These are phyloP conservation scores for Diphyllodes magnificus DNA, from an alignment of 2,113 vertebrate species.

Conservation along the genomic window DNA sequence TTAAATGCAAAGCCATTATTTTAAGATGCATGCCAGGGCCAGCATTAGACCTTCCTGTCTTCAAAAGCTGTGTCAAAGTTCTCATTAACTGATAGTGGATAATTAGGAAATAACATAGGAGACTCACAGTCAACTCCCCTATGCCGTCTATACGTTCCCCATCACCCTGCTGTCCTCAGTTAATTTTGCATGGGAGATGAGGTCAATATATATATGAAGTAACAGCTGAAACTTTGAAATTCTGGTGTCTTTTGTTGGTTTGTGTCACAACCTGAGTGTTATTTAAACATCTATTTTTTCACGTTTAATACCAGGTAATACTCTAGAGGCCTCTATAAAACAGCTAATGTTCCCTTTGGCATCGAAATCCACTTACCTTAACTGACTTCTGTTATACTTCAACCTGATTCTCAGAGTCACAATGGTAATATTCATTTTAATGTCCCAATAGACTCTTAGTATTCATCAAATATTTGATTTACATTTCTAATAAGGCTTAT, in stretches of 20 bases:
- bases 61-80: background rate
- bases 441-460: conserved; percentile 73
- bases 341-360: conserved; percentile 75
- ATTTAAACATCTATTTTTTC: conserved; percentile 61
- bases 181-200: background rate
- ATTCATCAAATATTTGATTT: conserved; percentile 85
- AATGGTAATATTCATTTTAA: conserved; percentile 72
- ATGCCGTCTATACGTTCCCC: background rate
- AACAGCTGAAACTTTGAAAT: background rate
- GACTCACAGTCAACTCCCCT: background rate
- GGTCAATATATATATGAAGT: background rate
- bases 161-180: background rate
- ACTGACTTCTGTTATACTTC: conserved; percentile 74
- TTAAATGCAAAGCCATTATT: background rate
- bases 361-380: conserved; percentile 75
- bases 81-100: background rate
- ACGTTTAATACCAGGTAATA: conserved; percentile 36
- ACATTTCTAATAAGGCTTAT: conserved; percentile 75
- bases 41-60: background rate
- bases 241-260: conserved; percentile 34
- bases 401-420: conserved; percentile 72
- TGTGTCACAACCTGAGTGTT: background rate
- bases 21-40: background rate
- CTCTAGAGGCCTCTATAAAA: conserved; percentile 62
- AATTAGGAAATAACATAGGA: background rate